A percentile compares a stretch with the other conserved stretches of the same genome.
Evolutionary conservation across 2,797 vertebrate species (phyloP).

Genomic region (Pachyuromys duprasi): DNA sequence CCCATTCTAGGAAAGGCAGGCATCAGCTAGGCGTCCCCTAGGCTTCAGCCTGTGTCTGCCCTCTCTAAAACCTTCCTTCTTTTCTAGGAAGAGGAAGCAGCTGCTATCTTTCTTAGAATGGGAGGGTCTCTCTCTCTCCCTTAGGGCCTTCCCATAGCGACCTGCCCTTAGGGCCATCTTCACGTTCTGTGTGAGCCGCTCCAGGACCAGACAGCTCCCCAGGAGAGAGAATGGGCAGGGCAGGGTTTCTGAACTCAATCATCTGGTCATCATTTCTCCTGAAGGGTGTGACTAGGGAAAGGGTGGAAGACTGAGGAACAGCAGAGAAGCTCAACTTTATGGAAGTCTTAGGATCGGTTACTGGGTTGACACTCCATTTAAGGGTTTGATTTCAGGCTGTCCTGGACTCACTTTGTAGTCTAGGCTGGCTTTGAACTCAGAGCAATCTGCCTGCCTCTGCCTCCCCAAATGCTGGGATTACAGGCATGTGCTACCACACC

Average conservation of each 20-base stretch:
- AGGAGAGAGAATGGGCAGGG: not conserved
- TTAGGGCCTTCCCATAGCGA: not conserved
- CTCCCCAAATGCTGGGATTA: too few relatives aligned
- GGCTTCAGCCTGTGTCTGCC: not conserved
- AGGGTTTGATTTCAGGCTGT: not conserved
- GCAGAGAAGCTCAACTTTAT: not conserved
- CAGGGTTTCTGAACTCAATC: not conserved
- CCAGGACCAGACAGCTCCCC: not conserved
- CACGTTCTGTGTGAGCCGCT: not conserved
- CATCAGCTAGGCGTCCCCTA: not conserved
- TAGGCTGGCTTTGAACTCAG: too few relatives aligned
- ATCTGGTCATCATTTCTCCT: not conserved
- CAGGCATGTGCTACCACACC: too few relatives aligned
- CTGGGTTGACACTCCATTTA: not conserved
- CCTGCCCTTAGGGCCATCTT: not conserved
- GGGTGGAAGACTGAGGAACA: not conserved
- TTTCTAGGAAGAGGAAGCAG: constrained; percentile 58
- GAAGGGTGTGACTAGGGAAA: not conserved
- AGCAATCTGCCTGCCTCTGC: too few relatives aligned
- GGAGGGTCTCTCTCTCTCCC: not conserved
- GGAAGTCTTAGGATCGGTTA: not conserved
- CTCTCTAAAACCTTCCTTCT: constrained; percentile 33
- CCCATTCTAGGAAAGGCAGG: not conserved
- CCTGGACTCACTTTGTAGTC: too few relatives aligned
- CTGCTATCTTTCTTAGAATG: constrained; percentile 17